Base-by-base conservation (phyloP, 2,888 invertebrate species). In the Platycheirus rosarum region DNA sequence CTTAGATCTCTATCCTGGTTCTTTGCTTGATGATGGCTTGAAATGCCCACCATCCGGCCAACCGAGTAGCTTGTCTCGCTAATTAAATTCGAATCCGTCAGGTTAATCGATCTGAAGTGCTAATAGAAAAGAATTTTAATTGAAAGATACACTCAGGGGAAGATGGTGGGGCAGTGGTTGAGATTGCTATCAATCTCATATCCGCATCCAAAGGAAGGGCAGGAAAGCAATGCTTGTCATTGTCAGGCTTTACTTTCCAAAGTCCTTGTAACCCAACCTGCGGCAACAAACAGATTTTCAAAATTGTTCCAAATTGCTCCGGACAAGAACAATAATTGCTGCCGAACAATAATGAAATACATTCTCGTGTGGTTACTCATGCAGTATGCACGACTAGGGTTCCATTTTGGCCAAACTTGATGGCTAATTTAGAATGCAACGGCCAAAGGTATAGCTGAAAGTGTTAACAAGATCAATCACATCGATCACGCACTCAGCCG, bases 91-190 rank as follows among this genome's bases (percentile, higher is more conserved):
- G 66, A 71, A 76, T 76, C 77, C 66, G 40, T 82, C 80, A 71
- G 71, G 70, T 70, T 71, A 82, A 49, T 71, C 65, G 70, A 40
- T 73, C 40, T 23, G 48, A 48, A 66, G 80, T 82, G 80, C 77
- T 82, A 71, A 82, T 76, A 71, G 71, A 48, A 68, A 82, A 77
- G 77, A 82, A 82, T 82, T 57, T 82, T 77, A 77, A 82, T 77
- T 71, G 53, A 76, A 66, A 42, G 80, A 66, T 77, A 76, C 66
- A 49, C 70, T 66, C 70, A 29, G 9, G 6, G 35, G 26, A 37
- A 53, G 23, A 16, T 1, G 18, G 14, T 3, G 32, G 29, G 16
- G 32, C 18, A 2, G 44, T 8, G 20, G n/a, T 57, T 40, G 5
- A 9, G 16, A n/a, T 20, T 4, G 5, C 5, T 32, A 1, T 6